Conservation (phyloP, 2,113 vertebrate species). For the Hyaena hyaena region DNA sequence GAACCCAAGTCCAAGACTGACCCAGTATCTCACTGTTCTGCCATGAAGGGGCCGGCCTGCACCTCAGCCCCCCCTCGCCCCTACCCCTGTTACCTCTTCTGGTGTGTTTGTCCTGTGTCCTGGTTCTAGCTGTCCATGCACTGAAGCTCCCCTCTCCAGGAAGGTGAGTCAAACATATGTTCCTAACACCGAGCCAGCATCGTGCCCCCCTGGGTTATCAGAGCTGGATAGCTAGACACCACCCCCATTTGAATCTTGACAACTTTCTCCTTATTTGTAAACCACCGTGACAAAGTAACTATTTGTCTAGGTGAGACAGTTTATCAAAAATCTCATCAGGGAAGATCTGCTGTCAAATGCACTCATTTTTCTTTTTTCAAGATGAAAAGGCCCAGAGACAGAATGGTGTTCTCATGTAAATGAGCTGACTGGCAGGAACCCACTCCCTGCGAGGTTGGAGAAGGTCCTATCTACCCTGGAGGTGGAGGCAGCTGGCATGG, state of each 20-base stretch:
- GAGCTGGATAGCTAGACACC: background rate
- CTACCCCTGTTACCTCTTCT: accelerated
- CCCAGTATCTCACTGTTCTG: background rate
- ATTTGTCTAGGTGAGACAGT: conserved; percentile 22
- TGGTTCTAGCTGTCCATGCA: accelerated
- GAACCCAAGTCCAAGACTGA: background rate
- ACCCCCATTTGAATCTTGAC: background rate
- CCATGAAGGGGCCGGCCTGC: background rate
- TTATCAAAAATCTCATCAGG: conserved; percentile 24
- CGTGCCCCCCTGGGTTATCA: background rate
- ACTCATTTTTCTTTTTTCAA: background rate
- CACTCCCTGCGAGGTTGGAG: background rate
- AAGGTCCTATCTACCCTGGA: background rate
- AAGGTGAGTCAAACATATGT: background rate
- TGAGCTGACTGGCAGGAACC: background rate
- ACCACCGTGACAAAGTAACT: conserved; percentile 33
- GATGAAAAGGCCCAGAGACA: conserved; percentile 38
- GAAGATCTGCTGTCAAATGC: conserved; percentile 45
- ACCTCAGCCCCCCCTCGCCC: accelerated
- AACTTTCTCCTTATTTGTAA: conserved; percentile 41
- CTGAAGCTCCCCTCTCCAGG: background rate
- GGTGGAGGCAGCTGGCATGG: too few species aligned
- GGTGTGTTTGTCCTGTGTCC: accelerated
- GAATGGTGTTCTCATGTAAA: background rate
- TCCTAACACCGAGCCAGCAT: background rate